Conservation (phyloP, 2,113 vertebrate species). For the Hippotragus niger region DNA sequence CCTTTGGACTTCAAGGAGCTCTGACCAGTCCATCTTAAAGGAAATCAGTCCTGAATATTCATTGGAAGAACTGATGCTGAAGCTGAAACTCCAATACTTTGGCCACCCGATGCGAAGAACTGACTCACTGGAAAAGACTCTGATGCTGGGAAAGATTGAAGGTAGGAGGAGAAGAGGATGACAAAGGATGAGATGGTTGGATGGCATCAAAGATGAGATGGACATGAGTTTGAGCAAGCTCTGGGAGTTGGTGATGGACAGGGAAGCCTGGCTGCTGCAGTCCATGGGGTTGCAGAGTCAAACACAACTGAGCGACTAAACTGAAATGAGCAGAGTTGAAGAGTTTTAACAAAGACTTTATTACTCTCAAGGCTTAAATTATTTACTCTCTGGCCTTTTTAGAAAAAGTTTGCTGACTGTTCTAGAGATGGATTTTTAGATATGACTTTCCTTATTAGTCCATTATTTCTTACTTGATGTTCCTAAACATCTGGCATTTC, state of each 20-base stretch:
- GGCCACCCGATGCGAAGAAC: background rate
- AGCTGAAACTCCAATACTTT: background rate
- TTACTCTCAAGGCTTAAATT: background rate
- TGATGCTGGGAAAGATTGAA: background rate
- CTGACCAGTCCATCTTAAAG: background rate
- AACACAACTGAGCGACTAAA: background rate
- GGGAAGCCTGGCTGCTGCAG: background rate
- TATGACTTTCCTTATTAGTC: background rate
- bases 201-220: background rate
- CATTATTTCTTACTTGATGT: background rate
- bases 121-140: background rate
- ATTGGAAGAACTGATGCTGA: background rate
- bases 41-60: background rate
- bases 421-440: background rate
- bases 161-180: background rate
- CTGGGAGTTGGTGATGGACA: background rate
- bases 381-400: background rate
- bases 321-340: background rate
- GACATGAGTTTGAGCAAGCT: background rate
- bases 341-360: background rate
- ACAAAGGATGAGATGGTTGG: background rate
- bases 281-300: rapidly evolving
- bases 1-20: background rate
- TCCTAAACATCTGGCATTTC: background rate
- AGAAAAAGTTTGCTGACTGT: background rate